phyloP scores from a whole-genome alignment of 2,113 vertebrate genomes.

The Thomomys bottae region DNA sequence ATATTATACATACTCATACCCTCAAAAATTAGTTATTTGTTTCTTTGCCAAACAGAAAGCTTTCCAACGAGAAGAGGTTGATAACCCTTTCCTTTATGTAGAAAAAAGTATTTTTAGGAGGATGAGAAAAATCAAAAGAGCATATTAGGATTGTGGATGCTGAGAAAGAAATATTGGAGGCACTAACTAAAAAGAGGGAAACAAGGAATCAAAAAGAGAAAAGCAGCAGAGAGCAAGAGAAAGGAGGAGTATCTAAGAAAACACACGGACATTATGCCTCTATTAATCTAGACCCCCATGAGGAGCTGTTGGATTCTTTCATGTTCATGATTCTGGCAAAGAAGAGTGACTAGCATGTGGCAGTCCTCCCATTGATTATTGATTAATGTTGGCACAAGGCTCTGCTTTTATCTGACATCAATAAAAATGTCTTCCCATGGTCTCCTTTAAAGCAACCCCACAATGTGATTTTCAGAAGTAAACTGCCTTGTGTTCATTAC shows the following conservation, averaged over 20 bases:
- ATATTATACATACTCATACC: neutral
- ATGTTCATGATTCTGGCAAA: neutral
- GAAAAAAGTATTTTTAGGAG: neutral
- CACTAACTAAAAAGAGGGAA: fast-evolving
- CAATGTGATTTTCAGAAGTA: neutral
- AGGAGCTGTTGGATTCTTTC: neutral
- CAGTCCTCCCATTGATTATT: neutral
- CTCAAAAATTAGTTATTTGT: neutral
- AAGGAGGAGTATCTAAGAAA: neutral
- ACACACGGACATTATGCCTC: too few relatives aligned
- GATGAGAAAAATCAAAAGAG: neutral
- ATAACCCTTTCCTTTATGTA: neutral
- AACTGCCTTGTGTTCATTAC: neutral
- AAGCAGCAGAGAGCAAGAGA: neutral
- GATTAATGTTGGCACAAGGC: neutral
- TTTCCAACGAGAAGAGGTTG: neutral
- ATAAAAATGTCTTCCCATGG: neutral
- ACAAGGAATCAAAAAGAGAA: neutral
- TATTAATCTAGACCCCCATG: neutral
- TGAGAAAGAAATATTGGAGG: neutral
- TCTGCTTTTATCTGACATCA: neutral
- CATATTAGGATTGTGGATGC: neutral
- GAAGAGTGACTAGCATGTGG: neutral
- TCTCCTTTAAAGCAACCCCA: neutral
- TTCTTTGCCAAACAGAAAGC: neutral